phyloP scores from a whole-genome alignment of 1,140 invertebrate species.

The Bombus difficillimus region DNA sequence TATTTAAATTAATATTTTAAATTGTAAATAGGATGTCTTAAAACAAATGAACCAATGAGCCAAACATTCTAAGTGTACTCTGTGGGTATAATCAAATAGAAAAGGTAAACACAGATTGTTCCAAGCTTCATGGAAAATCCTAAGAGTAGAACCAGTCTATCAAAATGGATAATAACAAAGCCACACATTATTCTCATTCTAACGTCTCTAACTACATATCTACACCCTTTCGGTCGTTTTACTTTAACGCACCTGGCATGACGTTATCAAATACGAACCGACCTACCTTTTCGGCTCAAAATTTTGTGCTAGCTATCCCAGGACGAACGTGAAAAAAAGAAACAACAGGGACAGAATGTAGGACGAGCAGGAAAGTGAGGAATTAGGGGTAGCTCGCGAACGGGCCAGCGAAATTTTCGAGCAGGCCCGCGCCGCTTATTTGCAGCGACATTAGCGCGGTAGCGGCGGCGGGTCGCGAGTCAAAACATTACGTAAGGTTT shows the following conservation, averaged over 20 bases:
- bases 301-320: neutral
- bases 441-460: constrained; percentile 56
- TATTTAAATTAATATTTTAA: no score
- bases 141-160: no score
- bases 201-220: no score
- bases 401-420: constrained; percentile 17
- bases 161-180: no score
- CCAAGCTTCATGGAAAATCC: no score
- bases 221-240: no score
- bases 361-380: neutral
- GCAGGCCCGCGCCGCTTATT: constrained; percentile 38
- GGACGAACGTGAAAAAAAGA: neutral
- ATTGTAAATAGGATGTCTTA: no score
- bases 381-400: neutral
- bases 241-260: neutral
- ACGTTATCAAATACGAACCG: neutral
- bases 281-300: neutral
- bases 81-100: no score
- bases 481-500: constrained; percentile 76
- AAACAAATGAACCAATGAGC: no score
- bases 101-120: no score
- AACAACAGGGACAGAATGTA: neutral
- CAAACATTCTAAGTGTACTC: no score
- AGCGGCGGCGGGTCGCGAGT: constrained; percentile 59
- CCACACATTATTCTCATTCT: no score